A percentile compares a stretch with the other conserved stretches of the same genome.
phyloP scores from a whole-genome alignment of 2,888 invertebrate species.

The Cataglyphis altisquamis region DNA sequence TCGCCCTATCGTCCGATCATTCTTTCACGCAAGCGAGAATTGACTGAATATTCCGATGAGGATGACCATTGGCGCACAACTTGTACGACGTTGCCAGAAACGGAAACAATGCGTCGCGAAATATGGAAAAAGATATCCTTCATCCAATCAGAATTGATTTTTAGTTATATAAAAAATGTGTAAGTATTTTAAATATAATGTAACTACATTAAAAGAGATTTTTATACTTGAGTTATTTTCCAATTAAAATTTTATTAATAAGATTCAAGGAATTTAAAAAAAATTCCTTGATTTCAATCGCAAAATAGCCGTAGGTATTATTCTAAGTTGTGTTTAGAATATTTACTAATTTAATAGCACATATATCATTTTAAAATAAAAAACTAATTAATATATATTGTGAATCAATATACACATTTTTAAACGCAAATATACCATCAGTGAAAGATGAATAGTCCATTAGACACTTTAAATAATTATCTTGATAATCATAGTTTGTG shows the following conservation, averaged over 20 bases:
- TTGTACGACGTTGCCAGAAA: background rate
- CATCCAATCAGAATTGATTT: background rate
- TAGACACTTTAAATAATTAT: background rate
- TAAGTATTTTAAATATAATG: background rate
- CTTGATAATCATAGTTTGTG: slow-evolving; percentile 5
- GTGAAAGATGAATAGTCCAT: slow-evolving; percentile 11
- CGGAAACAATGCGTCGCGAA: slow-evolving; percentile 16
- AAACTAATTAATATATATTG: background rate
- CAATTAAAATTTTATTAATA: background rate
- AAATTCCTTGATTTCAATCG: background rate
- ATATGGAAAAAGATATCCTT: background rate
- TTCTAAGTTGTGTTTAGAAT: background rate
- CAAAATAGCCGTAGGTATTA: background rate
- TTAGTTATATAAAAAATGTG: background rate
- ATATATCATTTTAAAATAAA: background rate
- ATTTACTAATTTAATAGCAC: background rate
- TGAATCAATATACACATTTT: background rate
- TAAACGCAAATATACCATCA: background rate
- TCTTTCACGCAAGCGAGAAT: background rate
- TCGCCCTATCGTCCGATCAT: background rate
- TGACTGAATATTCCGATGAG: slow-evolving; percentile 17
- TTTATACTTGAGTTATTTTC: background rate
- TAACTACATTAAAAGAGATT: background rate
- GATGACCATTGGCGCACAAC: background rate
- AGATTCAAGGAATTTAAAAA: background rate